Percentiles rank a stretch among this genome's conserved stretches.
phyloP scores from a whole-genome alignment of 2,113 vertebrate genomes.

The Embiotoca jacksoni region DNA sequence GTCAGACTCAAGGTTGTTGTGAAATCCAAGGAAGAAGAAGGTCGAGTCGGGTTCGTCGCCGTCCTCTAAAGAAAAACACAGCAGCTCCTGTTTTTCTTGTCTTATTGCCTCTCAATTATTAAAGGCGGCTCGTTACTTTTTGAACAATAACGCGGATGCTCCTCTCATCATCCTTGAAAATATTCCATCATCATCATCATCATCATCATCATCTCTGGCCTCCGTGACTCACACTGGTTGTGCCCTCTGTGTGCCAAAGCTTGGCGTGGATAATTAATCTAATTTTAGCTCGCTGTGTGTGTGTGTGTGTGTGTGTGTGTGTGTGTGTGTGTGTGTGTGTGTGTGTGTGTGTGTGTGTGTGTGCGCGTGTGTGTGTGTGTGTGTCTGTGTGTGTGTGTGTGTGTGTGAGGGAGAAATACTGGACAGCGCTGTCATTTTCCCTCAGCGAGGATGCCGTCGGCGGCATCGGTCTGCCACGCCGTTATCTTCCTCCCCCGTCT shows the following conservation, averaged over 20 bases:
- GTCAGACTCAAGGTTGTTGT: neutral
- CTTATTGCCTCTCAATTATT: constrained; percentile 14
- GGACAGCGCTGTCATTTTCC: constrained; percentile 54
- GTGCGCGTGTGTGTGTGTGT: constrained; percentile 49
- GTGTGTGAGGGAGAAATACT: constrained; percentile 52
- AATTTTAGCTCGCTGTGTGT: constrained; percentile 69
- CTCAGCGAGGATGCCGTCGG: constrained; percentile 51
- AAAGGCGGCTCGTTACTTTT: neutral
- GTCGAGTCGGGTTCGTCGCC: neutral
- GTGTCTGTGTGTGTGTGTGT: constrained; percentile 50
- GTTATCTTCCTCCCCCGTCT: constrained; percentile 31
- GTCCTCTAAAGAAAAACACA: neutral
- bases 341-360: constrained; percentile 51
- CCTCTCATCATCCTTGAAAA: constrained; percentile 8
- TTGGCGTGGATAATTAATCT: constrained; percentile 71
- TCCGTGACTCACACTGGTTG: constrained; percentile 44
- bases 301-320: constrained; percentile 42
- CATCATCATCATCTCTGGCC: constrained; percentile 34
- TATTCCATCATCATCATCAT: constrained; percentile 39
- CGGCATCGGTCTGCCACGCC: constrained; percentile 58
- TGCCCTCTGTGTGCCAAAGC: constrained; percentile 58
- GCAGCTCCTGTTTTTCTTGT: constrained; percentile 17
- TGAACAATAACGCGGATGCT: constrained; percentile 11
- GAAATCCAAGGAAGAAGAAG: no score
- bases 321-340: constrained; percentile 37